phyloP scores from a whole-genome alignment of 2,113 vertebrate genomes.

The Eubucco bourcierii region DNA sequence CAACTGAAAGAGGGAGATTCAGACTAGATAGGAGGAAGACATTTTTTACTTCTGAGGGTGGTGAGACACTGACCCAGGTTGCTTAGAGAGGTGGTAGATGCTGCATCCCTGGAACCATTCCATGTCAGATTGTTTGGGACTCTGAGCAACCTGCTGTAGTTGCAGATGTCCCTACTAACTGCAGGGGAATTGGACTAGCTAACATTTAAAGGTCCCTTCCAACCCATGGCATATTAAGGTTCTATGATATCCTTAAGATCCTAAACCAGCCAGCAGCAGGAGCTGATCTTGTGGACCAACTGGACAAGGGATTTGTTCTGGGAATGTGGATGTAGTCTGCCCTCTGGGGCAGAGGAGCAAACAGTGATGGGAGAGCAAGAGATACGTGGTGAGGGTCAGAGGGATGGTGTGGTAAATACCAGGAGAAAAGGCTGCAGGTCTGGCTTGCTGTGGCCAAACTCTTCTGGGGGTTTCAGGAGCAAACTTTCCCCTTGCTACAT shows the following conservation, averaged over 20 bases:
- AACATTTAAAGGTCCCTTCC: background rate
- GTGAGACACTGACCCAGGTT: background rate
- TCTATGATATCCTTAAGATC: background rate
- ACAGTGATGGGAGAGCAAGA: background rate
- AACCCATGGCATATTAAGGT: background rate
- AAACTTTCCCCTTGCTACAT: background rate
- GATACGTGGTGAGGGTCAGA: fast-evolving
- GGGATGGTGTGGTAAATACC: background rate
- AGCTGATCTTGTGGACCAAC: background rate
- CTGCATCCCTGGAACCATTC: background rate
- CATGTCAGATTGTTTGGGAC: background rate
- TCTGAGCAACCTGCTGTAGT: background rate
- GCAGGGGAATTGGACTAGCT: background rate
- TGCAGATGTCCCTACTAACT: background rate
- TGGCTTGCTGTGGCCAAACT: background rate
- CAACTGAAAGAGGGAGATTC: background rate
- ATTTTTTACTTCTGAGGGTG: background rate
- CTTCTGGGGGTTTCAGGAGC: background rate
- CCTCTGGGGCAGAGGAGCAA: background rate
- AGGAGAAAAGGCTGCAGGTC: background rate
- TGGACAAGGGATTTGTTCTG: fast-evolving
- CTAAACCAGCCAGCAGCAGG: background rate
- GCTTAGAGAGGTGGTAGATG: background rate
- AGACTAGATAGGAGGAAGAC: background rate
- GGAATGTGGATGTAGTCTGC: background rate